Evolutionary conservation across 2,797 vertebrate species (phyloP).

Genomic region (Microchirus variegatus): DNA sequence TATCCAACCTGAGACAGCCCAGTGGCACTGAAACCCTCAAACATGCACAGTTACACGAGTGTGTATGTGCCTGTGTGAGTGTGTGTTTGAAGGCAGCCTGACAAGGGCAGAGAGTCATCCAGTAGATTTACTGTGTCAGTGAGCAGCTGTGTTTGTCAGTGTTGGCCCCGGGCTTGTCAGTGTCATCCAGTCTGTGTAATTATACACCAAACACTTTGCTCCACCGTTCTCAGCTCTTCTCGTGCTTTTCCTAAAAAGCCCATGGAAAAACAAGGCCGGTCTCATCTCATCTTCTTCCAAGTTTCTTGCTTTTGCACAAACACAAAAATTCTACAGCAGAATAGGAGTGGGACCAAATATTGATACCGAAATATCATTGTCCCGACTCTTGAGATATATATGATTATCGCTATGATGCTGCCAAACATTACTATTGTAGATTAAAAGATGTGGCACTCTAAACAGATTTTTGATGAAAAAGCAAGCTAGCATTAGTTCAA

Average conservation of each 20-base stretch:
- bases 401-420: no score
- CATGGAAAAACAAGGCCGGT: slow-evolving; percentile 16
- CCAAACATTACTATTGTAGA: no score
- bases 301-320: background rate
- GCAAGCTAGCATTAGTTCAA: no score
- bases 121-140: slow-evolving; percentile 75
- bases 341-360: slow-evolving; percentile 4
- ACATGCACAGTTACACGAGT: slow-evolving; percentile 50
- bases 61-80: slow-evolving; percentile 21
- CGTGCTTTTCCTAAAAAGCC: slow-evolving; percentile 15
- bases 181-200: slow-evolving; percentile 65
- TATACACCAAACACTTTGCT: slow-evolving; percentile 45
- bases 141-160: slow-evolving; percentile 76
- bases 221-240: slow-evolving; percentile 31
- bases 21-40: slow-evolving; percentile 68
- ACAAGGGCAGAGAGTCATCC: slow-evolving; percentile 65
- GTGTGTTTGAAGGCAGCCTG: slow-evolving; percentile 47
- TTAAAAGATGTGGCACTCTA: no score
- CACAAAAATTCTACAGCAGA: slow-evolving; percentile 3
- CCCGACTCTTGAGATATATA: no score
- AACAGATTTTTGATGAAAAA: no score
- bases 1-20: slow-evolving; percentile 77
- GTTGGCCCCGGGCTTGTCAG: slow-evolving; percentile 65
- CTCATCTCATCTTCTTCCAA: slow-evolving; percentile 1
- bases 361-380: no score